Evolutionary conservation across 2,113 vertebrate genomes (phyloP).

Genomic region (Scopus umbretta): DNA sequence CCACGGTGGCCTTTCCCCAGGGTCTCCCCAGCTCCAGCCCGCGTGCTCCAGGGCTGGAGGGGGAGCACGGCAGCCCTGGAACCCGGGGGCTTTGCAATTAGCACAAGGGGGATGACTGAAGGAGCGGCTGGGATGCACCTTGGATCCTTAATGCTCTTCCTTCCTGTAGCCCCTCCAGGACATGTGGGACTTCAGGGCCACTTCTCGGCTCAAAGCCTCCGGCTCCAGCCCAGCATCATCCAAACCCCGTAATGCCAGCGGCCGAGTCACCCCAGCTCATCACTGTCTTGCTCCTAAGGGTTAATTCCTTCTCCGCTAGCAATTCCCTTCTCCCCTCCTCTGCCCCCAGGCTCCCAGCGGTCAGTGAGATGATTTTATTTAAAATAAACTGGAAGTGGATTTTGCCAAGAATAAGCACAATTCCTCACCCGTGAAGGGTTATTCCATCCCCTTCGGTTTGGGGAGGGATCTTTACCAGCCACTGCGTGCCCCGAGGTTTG

Average conservation of each 20-base stretch:
- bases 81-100: fast-evolving
- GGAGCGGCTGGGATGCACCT: not conserved
- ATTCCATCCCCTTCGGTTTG: not conserved
- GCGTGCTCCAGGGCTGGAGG: not conserved
- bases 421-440: not conserved
- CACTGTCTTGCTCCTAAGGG: not conserved
- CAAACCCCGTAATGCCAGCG: not conserved
- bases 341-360: not conserved
- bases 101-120: fast-evolving
- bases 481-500: fast-evolving
- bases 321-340: not conserved
- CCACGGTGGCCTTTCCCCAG: not conserved
- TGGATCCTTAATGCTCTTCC: not conserved
- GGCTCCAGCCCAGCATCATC: not conserved
- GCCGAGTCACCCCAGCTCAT: fast-evolving
- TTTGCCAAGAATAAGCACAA: not conserved
- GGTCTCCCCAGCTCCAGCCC: not conserved
- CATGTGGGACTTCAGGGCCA: not conserved
- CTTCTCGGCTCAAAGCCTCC: not conserved
- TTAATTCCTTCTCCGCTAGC: not conserved
- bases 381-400: not conserved
- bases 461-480: not conserved
- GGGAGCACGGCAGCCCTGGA: not conserved
- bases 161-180: not conserved
- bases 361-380: not conserved